These are phyloP conservation scores for Diabrotica balteata DNA, from an alignment of 2,888 invertebrate genomes.

Conservation along the genomic window DNA sequence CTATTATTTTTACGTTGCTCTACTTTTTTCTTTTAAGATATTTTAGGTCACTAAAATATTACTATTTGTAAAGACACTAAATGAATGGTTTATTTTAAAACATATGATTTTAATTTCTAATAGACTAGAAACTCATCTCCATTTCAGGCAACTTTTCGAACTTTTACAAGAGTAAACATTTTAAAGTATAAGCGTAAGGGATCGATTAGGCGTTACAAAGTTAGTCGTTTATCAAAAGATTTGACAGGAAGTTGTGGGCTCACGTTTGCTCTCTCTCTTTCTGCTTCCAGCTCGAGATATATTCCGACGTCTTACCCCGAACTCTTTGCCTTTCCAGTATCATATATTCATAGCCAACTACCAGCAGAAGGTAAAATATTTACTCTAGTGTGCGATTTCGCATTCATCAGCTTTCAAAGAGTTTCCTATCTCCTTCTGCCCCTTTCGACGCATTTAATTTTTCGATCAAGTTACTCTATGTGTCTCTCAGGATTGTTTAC, in stretches of 20 bases:
- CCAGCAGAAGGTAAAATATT: slow-evolving; percentile 24
- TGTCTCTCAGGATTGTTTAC: slow-evolving; percentile 12
- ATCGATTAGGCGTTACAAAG: slow-evolving; percentile 16
- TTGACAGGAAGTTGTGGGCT: slow-evolving; percentile 16
- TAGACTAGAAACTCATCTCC: too few species aligned
- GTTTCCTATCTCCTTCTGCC: slow-evolving; percentile 8
- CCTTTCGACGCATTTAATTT: background rate
- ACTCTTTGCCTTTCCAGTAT: slow-evolving; percentile 8
- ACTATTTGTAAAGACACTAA: too few species aligned
- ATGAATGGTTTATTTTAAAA: too few species aligned
- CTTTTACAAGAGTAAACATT: slow-evolving; percentile 1
- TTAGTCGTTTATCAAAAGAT: slow-evolving; percentile 23
- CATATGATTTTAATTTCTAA: too few species aligned
- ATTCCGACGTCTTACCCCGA: slow-evolving; percentile 4
- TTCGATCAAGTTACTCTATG: slow-evolving; percentile 1
- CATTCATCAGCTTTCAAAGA: slow-evolving; percentile 20
- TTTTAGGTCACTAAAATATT: too few species aligned
- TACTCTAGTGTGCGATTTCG: slow-evolving; percentile 22
- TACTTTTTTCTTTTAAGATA: too few species aligned
- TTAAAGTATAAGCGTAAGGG: slow-evolving; percentile 7
- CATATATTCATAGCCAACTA: slow-evolving; percentile 23
- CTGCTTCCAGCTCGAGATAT: slow-evolving; percentile 12
- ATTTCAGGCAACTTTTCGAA: background rate
- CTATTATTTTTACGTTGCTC: too few species aligned
- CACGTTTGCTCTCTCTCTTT: slow-evolving; percentile 2